Base-by-base conservation (phyloP, 1,140 invertebrate species). In the Atopsyche davidsoni region DNA sequence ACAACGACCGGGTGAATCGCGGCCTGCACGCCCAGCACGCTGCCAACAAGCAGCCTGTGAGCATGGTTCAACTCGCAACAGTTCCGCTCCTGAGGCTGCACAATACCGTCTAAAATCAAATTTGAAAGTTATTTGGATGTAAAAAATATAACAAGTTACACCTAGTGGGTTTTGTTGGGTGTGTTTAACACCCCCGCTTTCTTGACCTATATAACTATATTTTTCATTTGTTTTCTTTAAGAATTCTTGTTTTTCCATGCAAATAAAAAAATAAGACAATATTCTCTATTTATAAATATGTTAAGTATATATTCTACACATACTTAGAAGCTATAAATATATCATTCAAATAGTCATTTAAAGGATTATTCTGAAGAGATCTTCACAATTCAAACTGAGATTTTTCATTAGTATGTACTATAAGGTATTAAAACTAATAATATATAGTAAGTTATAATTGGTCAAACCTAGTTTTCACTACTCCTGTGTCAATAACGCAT, bases 41-140 rank as follows among this genome's bases (percentile, higher is more conserved):
- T 98, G 95, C 82, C 86, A 87, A 1, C 89, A 87, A 68, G 96
- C 92, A 22, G 92, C 92, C 68, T 90, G 86, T 3, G 94, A 94
- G 52, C 96, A 85, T 60, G 80, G 75, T 41, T 86, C 79, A 1
- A 96, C 85, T 62, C 84, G 84, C 25, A 98, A 66, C 9, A 89
- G 67, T 67, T 97, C 92, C 34, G 96, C 74, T 10, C 91, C 90
- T 21, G 85, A 92, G 11, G 70, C 74, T 3, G 88, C 79, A 62
- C 91, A 87, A 75, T 86, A 92, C 0, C 82, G 80, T 66, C 84
- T 81, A 16, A 10, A n/a, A 34, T 16, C 11, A 45, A 14, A 28
- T 7, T 7, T 7, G 45, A 59, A 64, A 9, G 40, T 9, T 14
- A 28, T 28, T 28, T 28, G 6, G n/a, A n/a, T n/a, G n/a, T n/a